Evolutionary conservation across 1,140 invertebrate species (phyloP).

Genomic region (Sarcophaga bullata): DNA sequence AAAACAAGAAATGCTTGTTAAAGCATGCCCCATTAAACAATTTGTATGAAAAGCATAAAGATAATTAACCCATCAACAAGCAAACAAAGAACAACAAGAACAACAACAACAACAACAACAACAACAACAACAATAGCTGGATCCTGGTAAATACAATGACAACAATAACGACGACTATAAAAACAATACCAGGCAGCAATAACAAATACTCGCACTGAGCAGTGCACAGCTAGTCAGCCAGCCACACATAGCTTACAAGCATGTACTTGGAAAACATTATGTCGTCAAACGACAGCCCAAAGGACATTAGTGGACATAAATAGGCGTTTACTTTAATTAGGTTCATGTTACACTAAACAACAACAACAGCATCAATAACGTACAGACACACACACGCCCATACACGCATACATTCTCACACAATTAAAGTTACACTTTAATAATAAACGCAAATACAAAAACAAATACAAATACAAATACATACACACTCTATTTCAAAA

Average conservation of each 20-base stretch:
- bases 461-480: too few species aligned
- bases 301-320: slow-evolving; percentile 38
- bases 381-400: neutral
- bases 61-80: slow-evolving; percentile 28
- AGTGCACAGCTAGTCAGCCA: too few species aligned
- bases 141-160: too few species aligned
- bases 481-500: too few species aligned
- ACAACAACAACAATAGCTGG: too few species aligned
- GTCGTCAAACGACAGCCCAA: slow-evolving; percentile 33
- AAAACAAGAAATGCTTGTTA: slow-evolving; percentile 31
- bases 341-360: slow-evolving; percentile 21
- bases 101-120: too few species aligned
- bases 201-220: neutral
- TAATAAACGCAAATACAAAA: too few species aligned
- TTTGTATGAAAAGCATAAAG: slow-evolving; percentile 35
- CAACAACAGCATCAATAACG: too few species aligned
- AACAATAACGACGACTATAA: slow-evolving; percentile 10
- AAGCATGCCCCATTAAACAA: slow-evolving; percentile 31
- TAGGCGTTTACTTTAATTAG: slow-evolving; percentile 34
- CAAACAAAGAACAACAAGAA: too few species aligned
- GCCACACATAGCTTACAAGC: too few species aligned
- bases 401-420: neutral
- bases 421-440: too few species aligned
- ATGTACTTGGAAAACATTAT: slow-evolving; percentile 4
- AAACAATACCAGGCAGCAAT: neutral